Conservation (phyloP, 2,797 vertebrate genomes). For the Acropternis orthonyx region DNA sequence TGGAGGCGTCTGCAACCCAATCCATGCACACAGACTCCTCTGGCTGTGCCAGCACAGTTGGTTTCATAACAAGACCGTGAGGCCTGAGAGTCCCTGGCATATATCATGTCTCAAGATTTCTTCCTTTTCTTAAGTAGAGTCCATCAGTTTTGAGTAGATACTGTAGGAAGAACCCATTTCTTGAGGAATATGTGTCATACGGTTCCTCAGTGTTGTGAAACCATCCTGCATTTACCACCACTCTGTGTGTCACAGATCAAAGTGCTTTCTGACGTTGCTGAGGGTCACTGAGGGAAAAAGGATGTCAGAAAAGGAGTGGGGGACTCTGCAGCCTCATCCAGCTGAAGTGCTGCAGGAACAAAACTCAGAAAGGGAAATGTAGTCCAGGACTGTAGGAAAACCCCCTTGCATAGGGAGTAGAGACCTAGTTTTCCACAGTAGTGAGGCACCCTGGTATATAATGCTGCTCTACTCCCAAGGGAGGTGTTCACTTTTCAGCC, state of each 20-base stretch:
- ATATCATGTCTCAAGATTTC: fast-evolving
- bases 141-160: not conserved
- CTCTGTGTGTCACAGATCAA: not conserved
- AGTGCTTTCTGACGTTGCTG: not conserved
- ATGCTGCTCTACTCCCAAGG: not conserved
- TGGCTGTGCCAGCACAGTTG: fast-evolving
- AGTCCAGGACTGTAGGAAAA: not conserved
- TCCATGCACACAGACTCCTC: fast-evolving
- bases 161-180: not conserved
- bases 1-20: fast-evolving
- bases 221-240: fast-evolving
- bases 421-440: not conserved
- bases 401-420: not conserved
- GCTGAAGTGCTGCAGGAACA: fast-evolving
- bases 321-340: not conserved
- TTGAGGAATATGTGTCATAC: not conserved
- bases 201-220: not conserved
- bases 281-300: not conserved
- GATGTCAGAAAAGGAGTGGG: not conserved
- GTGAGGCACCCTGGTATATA: fast-evolving
- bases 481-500: not conserved
- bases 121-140: not conserved
- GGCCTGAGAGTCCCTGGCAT: fast-evolving
- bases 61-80: not conserved
- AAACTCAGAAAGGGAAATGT: not conserved